Evolutionary conservation across 2,888 invertebrate species (phyloP), one percentile per base, ranked within the genome.

Genomic region (Calameuta filiformis): DNA sequence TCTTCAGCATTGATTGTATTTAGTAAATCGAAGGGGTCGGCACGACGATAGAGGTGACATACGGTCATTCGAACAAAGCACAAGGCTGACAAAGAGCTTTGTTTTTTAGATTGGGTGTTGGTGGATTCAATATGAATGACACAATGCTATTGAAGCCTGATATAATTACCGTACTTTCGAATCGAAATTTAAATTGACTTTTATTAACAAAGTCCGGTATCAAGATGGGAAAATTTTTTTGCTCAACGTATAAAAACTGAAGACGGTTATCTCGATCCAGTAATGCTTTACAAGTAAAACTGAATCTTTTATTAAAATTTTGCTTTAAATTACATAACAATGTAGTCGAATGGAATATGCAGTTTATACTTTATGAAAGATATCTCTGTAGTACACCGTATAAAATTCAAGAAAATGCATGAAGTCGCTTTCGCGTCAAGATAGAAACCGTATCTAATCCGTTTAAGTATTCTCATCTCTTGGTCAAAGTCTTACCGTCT

Each of bases 21-120:
- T 81, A 75, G 81, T 79, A 84, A 84, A 85, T 83, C 82, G 85
- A 83, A 85, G 81, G 85, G 81, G 84, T 81, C 75, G 82, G 74
- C 40, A 79, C 75, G 82, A 82, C 75, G 82, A 82, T 79, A 81
- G 81, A 81, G 82, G 83, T 85, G 81, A 83, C 83, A 83, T 82
- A 81, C 81, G 82, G 81, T 81, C 82, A 81, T 77, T 76, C 81
- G 77, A 75, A 34, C 83, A 82, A 82, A 83, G 80, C 79, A 78
- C 77, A 81, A 82, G 83, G 79, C 74, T 78, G 79, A 81, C 83
- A 83, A 83, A 81, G 81, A 81, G 81, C 83, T 82, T 82, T 82
- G 83, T 83, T 83, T 82, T 83, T 81, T 83, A 84, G 81, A 84
- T 82, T 83, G 83, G 80, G 81, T 82, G 83, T 81, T 78, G 81